phyloP scores from a whole-genome alignment of 2,113 vertebrate species.

The Abramis brama region DNA sequence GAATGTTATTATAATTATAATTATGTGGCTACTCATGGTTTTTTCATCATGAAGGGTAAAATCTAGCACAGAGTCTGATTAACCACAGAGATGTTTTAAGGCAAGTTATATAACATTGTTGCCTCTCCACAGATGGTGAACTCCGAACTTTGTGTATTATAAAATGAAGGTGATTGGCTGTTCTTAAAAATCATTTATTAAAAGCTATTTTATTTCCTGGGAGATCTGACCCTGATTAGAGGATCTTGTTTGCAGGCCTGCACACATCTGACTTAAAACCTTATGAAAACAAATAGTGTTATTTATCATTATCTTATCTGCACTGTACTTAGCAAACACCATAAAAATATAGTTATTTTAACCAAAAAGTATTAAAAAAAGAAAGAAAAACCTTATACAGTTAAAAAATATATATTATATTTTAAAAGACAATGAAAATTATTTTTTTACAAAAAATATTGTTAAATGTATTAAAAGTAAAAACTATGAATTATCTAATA shows the following conservation, averaged over 20 bases:
- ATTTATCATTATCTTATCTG: background rate
- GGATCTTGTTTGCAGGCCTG: background rate
- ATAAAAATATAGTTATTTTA: background rate
- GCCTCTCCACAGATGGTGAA: slow-evolving; percentile 12
- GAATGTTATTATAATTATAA: background rate
- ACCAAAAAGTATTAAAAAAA: background rate
- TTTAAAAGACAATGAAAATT: background rate
- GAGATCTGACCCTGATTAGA: background rate
- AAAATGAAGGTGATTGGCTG: background rate
- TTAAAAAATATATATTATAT: background rate
- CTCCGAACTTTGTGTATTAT: background rate
- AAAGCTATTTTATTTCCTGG: slow-evolving; percentile 4
- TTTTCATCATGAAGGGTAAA: background rate
- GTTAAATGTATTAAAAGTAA: background rate
- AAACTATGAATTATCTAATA: background rate
- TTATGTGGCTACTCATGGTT: background rate
- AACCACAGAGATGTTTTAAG: slow-evolving; percentile 1
- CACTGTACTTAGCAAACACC: background rate
- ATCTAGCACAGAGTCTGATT: background rate
- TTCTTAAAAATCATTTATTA: background rate
- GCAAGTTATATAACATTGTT: background rate
- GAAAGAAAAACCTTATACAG: background rate
- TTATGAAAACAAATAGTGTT: background rate
- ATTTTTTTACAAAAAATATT: background rate
- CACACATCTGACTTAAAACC: background rate